phyloP scores from a whole-genome alignment of 2,113 vertebrate genomes.

The Neotragus moschatus region DNA sequence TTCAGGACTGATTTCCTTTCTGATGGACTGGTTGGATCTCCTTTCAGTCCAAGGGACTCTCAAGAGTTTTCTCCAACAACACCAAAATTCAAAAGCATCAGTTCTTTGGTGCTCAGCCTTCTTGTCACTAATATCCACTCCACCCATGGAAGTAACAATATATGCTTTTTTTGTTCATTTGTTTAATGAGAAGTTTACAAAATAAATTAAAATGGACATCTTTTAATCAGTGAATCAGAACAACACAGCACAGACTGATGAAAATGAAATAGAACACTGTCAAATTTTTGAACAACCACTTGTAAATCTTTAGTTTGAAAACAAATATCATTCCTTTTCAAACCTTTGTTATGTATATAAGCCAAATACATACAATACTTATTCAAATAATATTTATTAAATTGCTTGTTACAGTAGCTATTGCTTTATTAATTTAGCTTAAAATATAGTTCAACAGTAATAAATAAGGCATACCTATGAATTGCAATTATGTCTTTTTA shows the following conservation, averaged over 20 bases:
- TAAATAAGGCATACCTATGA: not conserved
- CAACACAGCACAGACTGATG: not conserved
- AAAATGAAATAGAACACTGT: not conserved
- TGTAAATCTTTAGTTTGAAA: not conserved
- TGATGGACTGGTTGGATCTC: not conserved
- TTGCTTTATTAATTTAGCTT: not conserved
- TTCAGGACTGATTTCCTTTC: not conserved
- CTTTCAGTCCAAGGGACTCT: not conserved
- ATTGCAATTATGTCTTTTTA: not conserved
- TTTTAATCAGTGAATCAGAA: not conserved
- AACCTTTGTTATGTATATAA: not conserved
- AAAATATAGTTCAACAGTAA: not conserved
- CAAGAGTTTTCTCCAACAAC: not conserved
- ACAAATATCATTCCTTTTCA: not conserved
- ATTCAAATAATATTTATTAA: not conserved
- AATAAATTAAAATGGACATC: not conserved
- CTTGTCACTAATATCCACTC: not conserved
- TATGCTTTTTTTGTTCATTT: not conserved
- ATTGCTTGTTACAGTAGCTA: not conserved
- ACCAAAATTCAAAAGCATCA: not conserved
- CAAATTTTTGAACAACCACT: not conserved
- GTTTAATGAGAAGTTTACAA: not conserved
- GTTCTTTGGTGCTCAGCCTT: not conserved
- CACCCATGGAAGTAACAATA: not conserved
- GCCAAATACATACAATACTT: not conserved